These are phyloP conservation scores for Albula goreensis DNA, from an alignment of 2,113 vertebrate genomes.

Conservation along the genomic window DNA sequence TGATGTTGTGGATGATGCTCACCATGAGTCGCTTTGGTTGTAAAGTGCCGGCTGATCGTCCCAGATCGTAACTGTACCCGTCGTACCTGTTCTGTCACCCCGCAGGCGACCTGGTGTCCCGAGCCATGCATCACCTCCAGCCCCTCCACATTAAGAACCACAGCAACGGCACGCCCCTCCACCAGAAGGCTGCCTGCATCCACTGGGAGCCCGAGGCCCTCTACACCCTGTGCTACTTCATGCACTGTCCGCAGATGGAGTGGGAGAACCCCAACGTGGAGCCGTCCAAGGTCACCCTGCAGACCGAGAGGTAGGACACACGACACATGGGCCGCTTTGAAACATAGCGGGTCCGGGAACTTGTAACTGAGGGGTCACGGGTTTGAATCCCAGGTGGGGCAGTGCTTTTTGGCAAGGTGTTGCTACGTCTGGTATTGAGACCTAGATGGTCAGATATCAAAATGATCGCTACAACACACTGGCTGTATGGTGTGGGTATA, in stretches of 20 bases:
- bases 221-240: slow-evolving; percentile 98
- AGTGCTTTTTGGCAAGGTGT: no score
- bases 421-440: no score
- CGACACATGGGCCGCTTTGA: neutral
- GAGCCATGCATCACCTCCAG: slow-evolving; percentile 94
- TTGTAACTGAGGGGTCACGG: no score
- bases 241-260: slow-evolving; percentile 98
- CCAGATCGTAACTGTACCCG: neutral
- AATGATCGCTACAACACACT: no score
- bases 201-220: slow-evolving; percentile 96
- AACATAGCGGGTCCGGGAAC: no score
- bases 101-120: slow-evolving; percentile 91
- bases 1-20: no score
- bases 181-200: slow-evolving; percentile 77
- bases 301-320: slow-evolving; percentile 84
- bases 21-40: no score
- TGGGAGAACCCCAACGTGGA: slow-evolving; percentile 98
- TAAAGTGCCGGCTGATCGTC: no score
- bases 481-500: no score
- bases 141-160: slow-evolving; percentile 86
- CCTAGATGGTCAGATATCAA: no score
- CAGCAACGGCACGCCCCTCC: slow-evolving; percentile 84
- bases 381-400: no score
- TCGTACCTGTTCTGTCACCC: slow-evolving; percentile 22
- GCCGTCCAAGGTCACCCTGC: slow-evolving; percentile 89